Evolutionary conservation across 2,113 vertebrate genomes (phyloP).

Genomic region (Grammatotria lemairii): DNA sequence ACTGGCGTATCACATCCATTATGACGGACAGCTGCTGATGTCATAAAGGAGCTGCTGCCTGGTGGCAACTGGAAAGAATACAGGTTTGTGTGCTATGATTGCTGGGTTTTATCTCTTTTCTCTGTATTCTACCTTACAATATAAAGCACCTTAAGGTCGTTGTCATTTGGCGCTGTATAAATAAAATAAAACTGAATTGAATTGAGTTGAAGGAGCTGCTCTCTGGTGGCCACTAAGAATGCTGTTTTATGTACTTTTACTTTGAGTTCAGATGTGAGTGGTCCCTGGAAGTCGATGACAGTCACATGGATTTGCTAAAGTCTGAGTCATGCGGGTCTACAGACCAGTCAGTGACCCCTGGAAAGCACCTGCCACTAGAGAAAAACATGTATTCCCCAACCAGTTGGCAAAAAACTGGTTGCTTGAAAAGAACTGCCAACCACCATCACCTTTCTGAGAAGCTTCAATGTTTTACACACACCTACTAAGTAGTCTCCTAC

Average conservation of each 20-base stretch:
- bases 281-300: neutral
- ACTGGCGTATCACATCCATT: accelerated
- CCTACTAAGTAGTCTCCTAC: neutral
- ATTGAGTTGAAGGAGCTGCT: neutral
- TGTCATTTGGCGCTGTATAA: neutral
- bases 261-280: neutral
- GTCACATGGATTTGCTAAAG: neutral
- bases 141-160: neutral
- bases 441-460: neutral
- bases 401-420: neutral
- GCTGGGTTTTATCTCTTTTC: neutral
- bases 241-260: neutral
- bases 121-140: neutral
- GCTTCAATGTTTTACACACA: neutral
- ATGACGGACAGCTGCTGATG: neutral
- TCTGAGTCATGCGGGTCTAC: neutral
- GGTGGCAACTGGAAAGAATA: neutral
- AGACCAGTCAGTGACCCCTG: neutral
- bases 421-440: neutral
- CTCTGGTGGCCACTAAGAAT: neutral
- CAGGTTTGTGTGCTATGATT: neutral
- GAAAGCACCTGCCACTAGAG: neutral
- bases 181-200: neutral
- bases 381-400: neutral
- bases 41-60: neutral